Evolutionary conservation across 2,797 vertebrate species (phyloP).

Genomic region (Taeniopygia guttata): DNA sequence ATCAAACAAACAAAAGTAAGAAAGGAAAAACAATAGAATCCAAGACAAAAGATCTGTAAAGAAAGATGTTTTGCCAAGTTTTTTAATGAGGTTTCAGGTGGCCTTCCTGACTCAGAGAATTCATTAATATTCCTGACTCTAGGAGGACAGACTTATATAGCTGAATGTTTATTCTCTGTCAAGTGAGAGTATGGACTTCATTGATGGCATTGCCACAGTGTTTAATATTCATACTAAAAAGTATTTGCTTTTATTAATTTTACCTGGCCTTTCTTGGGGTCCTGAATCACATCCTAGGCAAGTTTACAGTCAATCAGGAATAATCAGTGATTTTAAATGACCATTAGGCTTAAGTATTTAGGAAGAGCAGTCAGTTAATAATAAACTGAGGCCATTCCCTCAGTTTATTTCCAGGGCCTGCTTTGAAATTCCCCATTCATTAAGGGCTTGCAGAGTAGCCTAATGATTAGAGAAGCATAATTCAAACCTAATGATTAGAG

Average conservation of each 20-base stretch:
- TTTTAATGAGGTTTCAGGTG: neutral
- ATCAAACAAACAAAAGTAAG: fast-evolving
- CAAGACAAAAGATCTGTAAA: neutral
- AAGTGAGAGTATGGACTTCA: neutral
- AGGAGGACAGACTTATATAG: neutral
- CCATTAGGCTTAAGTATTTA: neutral
- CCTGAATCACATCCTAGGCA: neutral
- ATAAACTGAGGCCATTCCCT: neutral
- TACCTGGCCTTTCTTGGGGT: neutral
- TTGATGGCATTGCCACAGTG: neutral
- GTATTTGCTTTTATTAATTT: neutral
- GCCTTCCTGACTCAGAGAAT: neutral
- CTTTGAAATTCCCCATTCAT: neutral
- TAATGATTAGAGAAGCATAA: neutral
- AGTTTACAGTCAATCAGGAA: neutral
- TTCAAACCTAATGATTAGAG: neutral
- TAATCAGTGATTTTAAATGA: neutral
- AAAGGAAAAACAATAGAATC: neutral
- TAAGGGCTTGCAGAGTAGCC: neutral
- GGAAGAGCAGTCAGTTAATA: neutral
- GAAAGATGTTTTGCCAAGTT: neutral
- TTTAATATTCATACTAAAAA: neutral
- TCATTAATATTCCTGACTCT: neutral
- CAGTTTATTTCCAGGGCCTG: neutral
- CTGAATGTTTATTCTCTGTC: neutral